A percentile compares a stretch with the other conserved stretches of the same genome.
Evolutionary conservation across 2,113 vertebrate species (phyloP).

Genomic region (Synodontis membranacea): DNA sequence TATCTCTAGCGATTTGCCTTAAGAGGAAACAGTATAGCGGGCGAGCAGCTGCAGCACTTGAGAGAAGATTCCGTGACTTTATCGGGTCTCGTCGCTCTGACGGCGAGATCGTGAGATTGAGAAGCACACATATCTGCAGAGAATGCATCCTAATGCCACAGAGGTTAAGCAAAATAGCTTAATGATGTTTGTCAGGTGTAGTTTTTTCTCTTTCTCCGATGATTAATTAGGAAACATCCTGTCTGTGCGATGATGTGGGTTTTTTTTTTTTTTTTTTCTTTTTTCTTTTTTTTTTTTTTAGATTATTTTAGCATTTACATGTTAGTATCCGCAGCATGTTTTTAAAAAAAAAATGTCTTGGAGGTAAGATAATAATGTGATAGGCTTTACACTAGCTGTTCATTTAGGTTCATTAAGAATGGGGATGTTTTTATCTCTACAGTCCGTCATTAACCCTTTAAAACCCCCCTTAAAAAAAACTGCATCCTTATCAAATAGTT

Average conservation of each 20-base stretch:
- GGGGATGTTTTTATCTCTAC: background rate
- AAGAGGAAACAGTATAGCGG: slow-evolving; percentile 44
- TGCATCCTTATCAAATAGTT: background rate
- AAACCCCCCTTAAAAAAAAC: background rate
- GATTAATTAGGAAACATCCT: background rate
- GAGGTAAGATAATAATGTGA: background rate
- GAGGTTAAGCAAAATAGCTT: background rate
- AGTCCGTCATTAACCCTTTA: background rate
- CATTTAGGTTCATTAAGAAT: background rate
- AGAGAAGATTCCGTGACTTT: slow-evolving; percentile 21
- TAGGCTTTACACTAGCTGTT: background rate
- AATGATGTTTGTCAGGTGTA: background rate
- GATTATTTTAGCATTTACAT: background rate
- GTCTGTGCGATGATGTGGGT: background rate
- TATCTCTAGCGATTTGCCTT: slow-evolving; percentile 51
- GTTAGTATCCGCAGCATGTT: slow-evolving; percentile 4
- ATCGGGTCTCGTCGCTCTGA: slow-evolving; percentile 8
- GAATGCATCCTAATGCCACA: slow-evolving; percentile 23
- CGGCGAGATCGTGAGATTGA: slow-evolving; percentile 4
- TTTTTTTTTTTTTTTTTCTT: too few species aligned
- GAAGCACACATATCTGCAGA: slow-evolving; percentile 51
- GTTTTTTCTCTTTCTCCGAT: background rate
- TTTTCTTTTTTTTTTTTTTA: too few species aligned
- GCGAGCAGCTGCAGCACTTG: slow-evolving; percentile 47
- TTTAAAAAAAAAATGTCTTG: background rate